Evolutionary conservation across 2,113 vertebrate genomes (phyloP).

Genomic region (Martes martes): DNA sequence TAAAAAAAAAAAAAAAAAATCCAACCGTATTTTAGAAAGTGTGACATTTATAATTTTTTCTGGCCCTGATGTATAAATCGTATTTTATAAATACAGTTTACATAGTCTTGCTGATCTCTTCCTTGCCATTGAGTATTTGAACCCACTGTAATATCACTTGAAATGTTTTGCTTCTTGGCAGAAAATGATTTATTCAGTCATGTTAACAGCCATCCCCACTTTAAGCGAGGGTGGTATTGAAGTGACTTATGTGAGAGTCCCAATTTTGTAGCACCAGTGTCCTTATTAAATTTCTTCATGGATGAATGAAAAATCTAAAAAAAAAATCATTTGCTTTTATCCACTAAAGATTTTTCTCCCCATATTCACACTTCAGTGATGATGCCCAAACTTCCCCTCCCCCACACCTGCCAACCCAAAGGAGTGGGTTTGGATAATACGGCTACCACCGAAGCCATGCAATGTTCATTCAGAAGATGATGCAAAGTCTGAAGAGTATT

Average conservation of each 20-base stretch:
- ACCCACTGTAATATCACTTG: constrained; percentile 19
- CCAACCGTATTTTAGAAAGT: constrained; percentile 51
- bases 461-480: neutral
- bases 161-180: constrained; percentile 55
- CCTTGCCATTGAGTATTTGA: neutral
- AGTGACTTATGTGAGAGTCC: constrained; percentile 53
- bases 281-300: constrained; percentile 49
- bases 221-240: constrained; percentile 45
- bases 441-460: neutral
- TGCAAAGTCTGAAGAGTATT: neutral
- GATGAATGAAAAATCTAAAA: constrained; percentile 58
- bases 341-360: neutral
- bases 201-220: constrained; percentile 4
- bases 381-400: neutral
- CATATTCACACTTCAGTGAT: neutral
- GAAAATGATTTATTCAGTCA: constrained; percentile 69
- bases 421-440: neutral
- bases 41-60: constrained; percentile 9
- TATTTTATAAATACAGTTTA: constrained; percentile 64
- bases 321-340: constrained; percentile 55
- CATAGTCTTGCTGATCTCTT: constrained; percentile 28
- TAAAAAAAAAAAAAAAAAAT: constrained; percentile 12
- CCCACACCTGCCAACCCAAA: neutral
- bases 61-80: neutral
- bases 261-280: constrained; percentile 28